These are phyloP conservation scores for Etheostoma cragini DNA, from an alignment of 2,113 vertebrate species.

Conservation along the genomic window DNA sequence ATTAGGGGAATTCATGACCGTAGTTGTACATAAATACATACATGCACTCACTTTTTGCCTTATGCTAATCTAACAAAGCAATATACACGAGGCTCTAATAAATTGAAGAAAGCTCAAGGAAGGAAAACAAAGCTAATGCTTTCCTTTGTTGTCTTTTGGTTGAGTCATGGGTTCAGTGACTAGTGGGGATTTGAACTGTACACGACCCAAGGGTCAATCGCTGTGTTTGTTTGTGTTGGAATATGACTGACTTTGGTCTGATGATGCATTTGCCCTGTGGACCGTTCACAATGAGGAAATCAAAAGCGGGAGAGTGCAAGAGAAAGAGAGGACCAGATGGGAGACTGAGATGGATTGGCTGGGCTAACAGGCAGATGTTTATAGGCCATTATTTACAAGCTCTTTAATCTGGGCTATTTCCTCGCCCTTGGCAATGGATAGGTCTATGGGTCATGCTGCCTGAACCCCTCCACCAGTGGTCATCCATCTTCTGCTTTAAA, in stretches of 20 bases:
- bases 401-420: slow-evolving; percentile 83
- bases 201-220: slow-evolving; percentile 64
- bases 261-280: slow-evolving; percentile 79
- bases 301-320: slow-evolving; percentile 53
- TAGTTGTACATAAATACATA: slow-evolving; percentile 26
- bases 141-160: slow-evolving; percentile 74
- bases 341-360: slow-evolving; percentile 69
- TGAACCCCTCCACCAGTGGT: slow-evolving; percentile 69
- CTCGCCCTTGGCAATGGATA: slow-evolving; percentile 84
- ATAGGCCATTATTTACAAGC: slow-evolving; percentile 83
- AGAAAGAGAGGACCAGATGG: slow-evolving; percentile 70
- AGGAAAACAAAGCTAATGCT: slow-evolving; percentile 72
- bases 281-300: slow-evolving; percentile 61
- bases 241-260: slow-evolving; percentile 75
- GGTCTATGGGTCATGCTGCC: slow-evolving; percentile 74
- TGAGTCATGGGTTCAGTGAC: slow-evolving; percentile 71
- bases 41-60: slow-evolving; percentile 32
- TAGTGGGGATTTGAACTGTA: slow-evolving; percentile 72
- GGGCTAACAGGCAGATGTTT: slow-evolving; percentile 80
- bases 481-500: slow-evolving; percentile 77
- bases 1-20: slow-evolving; percentile 37
- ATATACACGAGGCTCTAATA: slow-evolving; percentile 34
- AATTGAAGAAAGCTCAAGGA: slow-evolving; percentile 60
- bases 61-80: slow-evolving; percentile 54
- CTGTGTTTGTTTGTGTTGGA: slow-evolving; percentile 79